Conservation (phyloP, 2,888 invertebrate genomes). For the Helicoverpa assulta region DNA sequence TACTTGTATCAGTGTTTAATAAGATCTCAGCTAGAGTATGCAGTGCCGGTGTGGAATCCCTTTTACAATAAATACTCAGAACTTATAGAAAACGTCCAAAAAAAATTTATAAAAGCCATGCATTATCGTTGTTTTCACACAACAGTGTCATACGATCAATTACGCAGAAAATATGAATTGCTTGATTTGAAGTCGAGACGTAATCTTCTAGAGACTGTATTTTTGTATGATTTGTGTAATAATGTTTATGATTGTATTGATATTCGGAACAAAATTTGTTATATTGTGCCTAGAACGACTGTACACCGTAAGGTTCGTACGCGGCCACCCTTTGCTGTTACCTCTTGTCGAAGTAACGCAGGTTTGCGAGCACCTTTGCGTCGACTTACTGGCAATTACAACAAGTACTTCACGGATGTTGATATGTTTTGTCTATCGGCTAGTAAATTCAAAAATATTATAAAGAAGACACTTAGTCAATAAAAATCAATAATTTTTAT, state of each 20-base stretch:
- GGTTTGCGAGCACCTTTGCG: too few relatives aligned
- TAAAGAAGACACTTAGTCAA: too few relatives aligned
- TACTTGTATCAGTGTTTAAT: neutral
- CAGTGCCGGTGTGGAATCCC: neutral
- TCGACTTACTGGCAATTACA: too few relatives aligned
- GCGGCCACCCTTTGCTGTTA: neutral
- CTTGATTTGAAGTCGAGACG: constrained; percentile 13
- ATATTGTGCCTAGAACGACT: constrained; percentile 37
- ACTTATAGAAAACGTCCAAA: neutral
- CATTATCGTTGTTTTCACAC: neutral
- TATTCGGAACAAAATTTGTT: neutral
- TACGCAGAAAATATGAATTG: neutral
- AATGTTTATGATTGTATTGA: neutral
- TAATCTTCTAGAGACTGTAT: neutral
- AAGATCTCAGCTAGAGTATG: neutral
- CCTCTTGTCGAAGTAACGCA: neutral
- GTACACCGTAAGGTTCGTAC: neutral
- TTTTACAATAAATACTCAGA: neutral
- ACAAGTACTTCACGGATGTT: too few relatives aligned
- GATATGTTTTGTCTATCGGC: too few relatives aligned
- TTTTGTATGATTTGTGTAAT: neutral
- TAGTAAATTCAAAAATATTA: too few relatives aligned
- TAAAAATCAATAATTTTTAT: too few relatives aligned
- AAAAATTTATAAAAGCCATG: neutral
- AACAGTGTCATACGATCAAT: neutral